Percentiles rank a stretch among this genome's conserved stretches.
These are phyloP conservation scores for Caenorhabditis panamensis DNA, from an alignment of 2,888 invertebrate species.

Conservation along the genomic window DNA sequence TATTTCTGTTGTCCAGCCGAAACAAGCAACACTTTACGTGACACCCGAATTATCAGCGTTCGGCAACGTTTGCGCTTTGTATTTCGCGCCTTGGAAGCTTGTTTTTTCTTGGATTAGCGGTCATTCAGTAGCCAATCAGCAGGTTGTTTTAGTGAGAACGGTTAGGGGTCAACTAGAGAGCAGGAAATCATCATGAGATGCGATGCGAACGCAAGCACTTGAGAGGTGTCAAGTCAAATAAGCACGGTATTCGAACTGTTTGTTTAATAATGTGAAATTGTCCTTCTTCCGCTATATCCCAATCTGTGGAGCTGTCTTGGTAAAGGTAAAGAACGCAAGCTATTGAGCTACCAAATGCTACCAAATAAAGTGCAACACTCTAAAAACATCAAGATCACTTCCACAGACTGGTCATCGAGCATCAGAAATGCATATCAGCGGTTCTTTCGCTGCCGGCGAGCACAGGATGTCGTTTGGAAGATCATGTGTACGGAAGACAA, in stretches of 20 bases:
- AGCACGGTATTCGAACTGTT: conserved; percentile 55
- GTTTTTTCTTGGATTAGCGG: conserved; percentile 41
- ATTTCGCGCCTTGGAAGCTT: conserved; percentile 34
- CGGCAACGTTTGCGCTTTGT: conserved; percentile 53
- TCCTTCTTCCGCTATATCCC: conserved; percentile 48
- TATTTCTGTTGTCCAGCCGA: conserved; percentile 33
- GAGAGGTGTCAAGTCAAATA: conserved; percentile 66
- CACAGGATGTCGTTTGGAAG: conserved; percentile 65
- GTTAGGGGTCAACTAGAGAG: conserved; percentile 1
- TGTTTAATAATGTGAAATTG: conserved; percentile 55
- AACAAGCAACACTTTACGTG: conserved; percentile 29
- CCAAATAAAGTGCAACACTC: conserved; percentile 19
- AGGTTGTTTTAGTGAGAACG: conserved; percentile 1
- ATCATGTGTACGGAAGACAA: conserved; percentile 62
- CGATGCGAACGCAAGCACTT: conserved; percentile 51
- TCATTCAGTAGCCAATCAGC: not conserved
- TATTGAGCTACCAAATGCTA: conserved; percentile 23
- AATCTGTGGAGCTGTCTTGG: conserved; percentile 33
- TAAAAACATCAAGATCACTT: conserved; percentile 3
- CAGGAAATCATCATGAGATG: conserved; percentile 39
- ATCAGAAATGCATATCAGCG: conserved; percentile 75
- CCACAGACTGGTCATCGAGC: conserved; percentile 70
- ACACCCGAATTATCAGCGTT: conserved; percentile 54
- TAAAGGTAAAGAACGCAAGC: conserved; percentile 18
- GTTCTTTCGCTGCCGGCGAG: conserved; percentile 70